phyloP scores from a whole-genome alignment of 2,797 vertebrate genomes.

The Onychomys arenicola region DNA sequence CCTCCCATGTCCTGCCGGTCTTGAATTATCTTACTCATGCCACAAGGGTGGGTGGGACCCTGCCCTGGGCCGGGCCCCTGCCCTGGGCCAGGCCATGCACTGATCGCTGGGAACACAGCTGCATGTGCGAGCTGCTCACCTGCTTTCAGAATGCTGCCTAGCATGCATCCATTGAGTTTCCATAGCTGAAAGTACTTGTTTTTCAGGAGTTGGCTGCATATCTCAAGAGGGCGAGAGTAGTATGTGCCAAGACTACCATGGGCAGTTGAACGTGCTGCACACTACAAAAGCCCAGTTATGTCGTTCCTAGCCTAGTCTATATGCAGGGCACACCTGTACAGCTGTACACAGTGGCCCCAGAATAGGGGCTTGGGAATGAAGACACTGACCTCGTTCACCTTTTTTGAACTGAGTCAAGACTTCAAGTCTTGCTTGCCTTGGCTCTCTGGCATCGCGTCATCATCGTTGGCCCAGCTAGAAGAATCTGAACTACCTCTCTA shows the following conservation, averaged over 20 bases:
- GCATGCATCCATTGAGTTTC: not conserved
- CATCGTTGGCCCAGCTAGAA: not conserved
- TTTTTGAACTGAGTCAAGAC: not conserved
- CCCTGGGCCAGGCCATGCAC: not conserved
- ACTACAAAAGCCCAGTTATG: not conserved
- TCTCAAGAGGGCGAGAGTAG: not conserved
- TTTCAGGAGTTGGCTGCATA: not conserved
- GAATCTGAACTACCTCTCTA: not conserved
- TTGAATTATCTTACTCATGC: not conserved
- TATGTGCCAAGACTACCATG: not conserved
- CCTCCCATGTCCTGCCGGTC: not conserved
- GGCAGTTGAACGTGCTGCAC: not conserved
- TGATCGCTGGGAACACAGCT: not conserved
- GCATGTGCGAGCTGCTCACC: not conserved
- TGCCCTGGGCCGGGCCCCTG: not conserved
- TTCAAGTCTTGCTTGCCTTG: not conserved
- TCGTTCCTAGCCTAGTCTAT: rapidly evolving
- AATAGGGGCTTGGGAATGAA: not conserved
- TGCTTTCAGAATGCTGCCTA: not conserved
- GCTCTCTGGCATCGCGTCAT: not conserved
- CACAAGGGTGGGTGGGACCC: not conserved
- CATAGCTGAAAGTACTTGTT: not conserved
- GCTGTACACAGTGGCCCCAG: not conserved
- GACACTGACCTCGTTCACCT: not conserved
- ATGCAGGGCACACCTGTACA: too few species aligned